phyloP scores from a whole-genome alignment of 1,140 invertebrate species.

The Rhagoletis pomonella region DNA sequence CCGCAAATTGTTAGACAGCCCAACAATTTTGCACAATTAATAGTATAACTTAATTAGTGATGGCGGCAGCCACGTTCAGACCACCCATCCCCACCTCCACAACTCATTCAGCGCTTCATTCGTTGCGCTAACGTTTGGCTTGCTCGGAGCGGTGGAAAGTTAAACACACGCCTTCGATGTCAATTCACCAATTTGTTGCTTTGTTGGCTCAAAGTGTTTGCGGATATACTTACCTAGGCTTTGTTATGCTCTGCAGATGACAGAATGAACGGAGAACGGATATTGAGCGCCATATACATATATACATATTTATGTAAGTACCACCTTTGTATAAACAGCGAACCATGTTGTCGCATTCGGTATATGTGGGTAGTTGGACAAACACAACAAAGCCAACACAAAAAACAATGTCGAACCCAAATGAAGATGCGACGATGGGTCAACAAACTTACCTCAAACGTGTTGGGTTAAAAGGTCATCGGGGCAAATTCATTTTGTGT shows the following conservation, averaged over 20 bases:
- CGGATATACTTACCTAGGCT: neutral
- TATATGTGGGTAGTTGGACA: slow-evolving; percentile 6
- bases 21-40: slow-evolving; percentile 46
- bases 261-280: neutral
- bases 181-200: slow-evolving; percentile 29
- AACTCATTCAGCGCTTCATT: neutral
- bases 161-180: slow-evolving; percentile 23
- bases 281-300: neutral
- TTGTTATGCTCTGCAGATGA: too few species aligned
- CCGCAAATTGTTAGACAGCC: slow-evolving; percentile 30
- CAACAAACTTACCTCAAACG: slow-evolving; percentile 1
- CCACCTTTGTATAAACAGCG: too few species aligned
- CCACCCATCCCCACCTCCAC: neutral
- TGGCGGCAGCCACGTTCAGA: neutral
- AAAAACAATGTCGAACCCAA: neutral
- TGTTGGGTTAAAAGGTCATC: slow-evolving; percentile 13
- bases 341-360: neutral
- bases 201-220: neutral
- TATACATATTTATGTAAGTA: neutral
- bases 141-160: neutral
- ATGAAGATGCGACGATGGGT: neutral
- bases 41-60: slow-evolving; percentile 46
- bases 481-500: neutral
- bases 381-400: neutral
- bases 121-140: neutral